Evolutionary conservation across 2,113 vertebrate species (phyloP).

Genomic region (Pollimyrus isidori): DNA sequence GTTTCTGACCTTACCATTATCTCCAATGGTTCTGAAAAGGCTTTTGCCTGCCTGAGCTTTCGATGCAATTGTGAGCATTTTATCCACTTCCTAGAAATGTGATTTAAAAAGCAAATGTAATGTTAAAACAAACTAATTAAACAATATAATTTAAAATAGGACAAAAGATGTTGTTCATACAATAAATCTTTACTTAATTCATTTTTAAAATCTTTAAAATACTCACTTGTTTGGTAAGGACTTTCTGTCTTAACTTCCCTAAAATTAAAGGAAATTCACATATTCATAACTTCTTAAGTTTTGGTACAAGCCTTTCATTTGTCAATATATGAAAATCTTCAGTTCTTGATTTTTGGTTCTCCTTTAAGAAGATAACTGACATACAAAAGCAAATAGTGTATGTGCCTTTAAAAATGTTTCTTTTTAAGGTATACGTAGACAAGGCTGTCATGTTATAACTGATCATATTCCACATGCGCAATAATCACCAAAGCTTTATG

Average conservation of each 20-base stretch:
- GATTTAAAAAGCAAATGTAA: not conserved
- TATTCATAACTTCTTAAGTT: not conserved
- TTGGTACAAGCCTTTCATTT: not conserved
- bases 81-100: slow-evolving; percentile 67
- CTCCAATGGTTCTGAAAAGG: slow-evolving; percentile 84
- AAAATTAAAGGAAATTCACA: not conserved
- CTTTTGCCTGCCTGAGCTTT: slow-evolving; percentile 61
- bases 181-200: not conserved
- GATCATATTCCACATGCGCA: no score
- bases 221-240: slow-evolving; percentile 50
- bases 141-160: not conserved
- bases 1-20: slow-evolving; percentile 68
- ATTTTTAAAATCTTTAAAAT: not conserved
- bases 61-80: slow-evolving; percentile 57
- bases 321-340: not conserved
- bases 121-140: not conserved
- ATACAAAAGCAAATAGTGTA: not conserved
- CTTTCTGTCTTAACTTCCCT: slow-evolving; percentile 58
- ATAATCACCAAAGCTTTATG: no score
- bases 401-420: not conserved
- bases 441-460: no score
- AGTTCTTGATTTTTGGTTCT: not conserved
- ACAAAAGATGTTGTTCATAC: not conserved
- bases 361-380: not conserved
- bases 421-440: not conserved